phyloP scores from a whole-genome alignment of 1,140 invertebrate genomes.

The Pseudomyrmex flavicornis region DNA sequence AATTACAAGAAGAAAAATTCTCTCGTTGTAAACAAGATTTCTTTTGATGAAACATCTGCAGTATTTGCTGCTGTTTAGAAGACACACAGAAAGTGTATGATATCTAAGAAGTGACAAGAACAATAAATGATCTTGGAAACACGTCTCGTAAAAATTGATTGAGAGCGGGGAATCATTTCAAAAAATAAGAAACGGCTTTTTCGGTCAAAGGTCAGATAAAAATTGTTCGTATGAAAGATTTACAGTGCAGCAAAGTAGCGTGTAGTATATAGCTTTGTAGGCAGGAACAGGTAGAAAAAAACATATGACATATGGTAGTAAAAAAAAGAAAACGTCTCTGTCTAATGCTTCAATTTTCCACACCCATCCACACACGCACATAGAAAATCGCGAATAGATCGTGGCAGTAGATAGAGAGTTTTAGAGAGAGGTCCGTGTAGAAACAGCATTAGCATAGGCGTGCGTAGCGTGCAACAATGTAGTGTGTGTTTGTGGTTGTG shows the following conservation, averaged over 20 bases:
- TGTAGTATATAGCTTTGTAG: too few species aligned
- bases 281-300: too few species aligned
- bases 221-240: slow-evolving; percentile 15
- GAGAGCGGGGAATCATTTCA: too few species aligned
- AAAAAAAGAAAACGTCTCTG: neutral
- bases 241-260: neutral
- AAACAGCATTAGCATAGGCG: slow-evolving; percentile 77
- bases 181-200: neutral
- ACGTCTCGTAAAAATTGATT: neutral
- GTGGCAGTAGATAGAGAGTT: slow-evolving; percentile 38
- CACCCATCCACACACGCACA: slow-evolving; percentile 43
- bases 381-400: slow-evolving; percentile 40
- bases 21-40: too few species aligned
- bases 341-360: slow-evolving; percentile 37
- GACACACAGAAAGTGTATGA: too few species aligned
- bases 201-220: neutral
- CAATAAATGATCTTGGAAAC: too few species aligned
- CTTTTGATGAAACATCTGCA: too few species aligned
- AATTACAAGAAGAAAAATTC: too few species aligned
- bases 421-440: slow-evolving; percentile 41
- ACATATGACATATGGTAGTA: neutral
- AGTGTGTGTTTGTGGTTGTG: slow-evolving; percentile 85
- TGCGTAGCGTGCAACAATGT: slow-evolving; percentile 84
- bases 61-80: too few species aligned
- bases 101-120: too few species aligned